Base-by-base conservation (phyloP, 2,888 invertebrate genomes). In the Stenodera caucasica region DNA sequence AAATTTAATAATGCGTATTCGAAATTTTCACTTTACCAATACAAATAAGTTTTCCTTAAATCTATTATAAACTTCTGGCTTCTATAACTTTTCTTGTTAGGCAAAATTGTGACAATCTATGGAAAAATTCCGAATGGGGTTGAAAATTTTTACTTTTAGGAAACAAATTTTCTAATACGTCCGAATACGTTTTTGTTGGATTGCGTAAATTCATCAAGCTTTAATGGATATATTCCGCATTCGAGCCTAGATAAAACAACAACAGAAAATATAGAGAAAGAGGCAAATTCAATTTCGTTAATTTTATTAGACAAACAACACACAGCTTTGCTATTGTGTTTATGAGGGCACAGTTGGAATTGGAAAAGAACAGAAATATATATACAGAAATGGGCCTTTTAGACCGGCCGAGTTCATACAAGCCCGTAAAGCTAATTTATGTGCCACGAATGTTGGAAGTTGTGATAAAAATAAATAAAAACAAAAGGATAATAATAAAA, bases 351-450 rank as follows among this genome's bases (percentile, higher is more conserved):
- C 40, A 55, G 51, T 45, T 55, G 55, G 49, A 18, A 29, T 51
- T 58, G 29, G 57, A 54, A 57, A 57, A 37, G 52, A 61, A 57
- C 58, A 61, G 15, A 61, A 61, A 61, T 57, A 61, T 58, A 57
- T 51, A 32, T 21, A 57, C 33, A 49, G 56, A 53, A 54, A 37
- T 49, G 33, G 50, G 32, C 32, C 15, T 45, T 45, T 45, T 7
- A 12, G 45, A 21, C 45, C 5, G 45, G 18, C 15, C 8, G 52
- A 58, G 57, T 55, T 58, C 61, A 61, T 55, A 61, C 55, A 58
- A 61, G 54, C 58, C 57, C 58, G 61, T 61, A 61, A 58, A 57
- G 57, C 55, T 61, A 61, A 61, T 61, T 61, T 61, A 61, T 61
- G 55, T 61, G 45, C 55, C 61, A 21, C 53, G 57, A 32, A 61